Base-by-base conservation (phyloP, 2,888 invertebrate genomes). In the Phymatocera aterrima region DNA sequence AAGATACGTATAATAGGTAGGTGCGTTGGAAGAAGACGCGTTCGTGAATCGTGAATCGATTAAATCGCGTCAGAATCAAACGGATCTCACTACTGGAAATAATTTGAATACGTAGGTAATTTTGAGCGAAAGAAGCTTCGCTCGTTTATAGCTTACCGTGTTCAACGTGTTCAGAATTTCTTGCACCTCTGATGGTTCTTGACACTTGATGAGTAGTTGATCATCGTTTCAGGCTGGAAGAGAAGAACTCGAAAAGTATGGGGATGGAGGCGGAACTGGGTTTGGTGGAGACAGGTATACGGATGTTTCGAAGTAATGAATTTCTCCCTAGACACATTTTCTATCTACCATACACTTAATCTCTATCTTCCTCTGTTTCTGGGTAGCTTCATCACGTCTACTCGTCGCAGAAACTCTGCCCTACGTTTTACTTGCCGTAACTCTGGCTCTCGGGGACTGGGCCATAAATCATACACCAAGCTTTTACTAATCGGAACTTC, bases 261-360 rank as follows among this genome's bases (percentile, higher is more conserved):
- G 78, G 81, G 79, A 81, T 77, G 79, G 79, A 65, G 77, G 51
- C 77, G 81, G 51, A 43, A 12, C 48, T n/a, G 72, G 51, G 72
- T 37, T 51, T 68, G 77, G 79, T 77, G 83, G 80, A 81, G 82
- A 84, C 83, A 84, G 83, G 83, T 83, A 81, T 82, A 82, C 82
- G 85, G 83, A 84, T 84, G 84, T 86, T 85, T 83, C 83, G 82
- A 82, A 82, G 86, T 86, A 87, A 87, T 85, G 86, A 87, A 87
- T 87, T 83, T 86, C 81, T 87, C 83, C 83, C 83, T 80, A 81
- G 83, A 80, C 83, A 72, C 51, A 72, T 51, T 72, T 72, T 72
- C 72, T 72, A 72, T 72, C 48, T 51, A 43, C 72, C 51, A 51
- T 21, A 48, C 51, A 37, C 72, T 72, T 51, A 51, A 72, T 72